phyloP scores from a whole-genome alignment of 2,888 invertebrate species.

The Tetranychus truncatus region DNA sequence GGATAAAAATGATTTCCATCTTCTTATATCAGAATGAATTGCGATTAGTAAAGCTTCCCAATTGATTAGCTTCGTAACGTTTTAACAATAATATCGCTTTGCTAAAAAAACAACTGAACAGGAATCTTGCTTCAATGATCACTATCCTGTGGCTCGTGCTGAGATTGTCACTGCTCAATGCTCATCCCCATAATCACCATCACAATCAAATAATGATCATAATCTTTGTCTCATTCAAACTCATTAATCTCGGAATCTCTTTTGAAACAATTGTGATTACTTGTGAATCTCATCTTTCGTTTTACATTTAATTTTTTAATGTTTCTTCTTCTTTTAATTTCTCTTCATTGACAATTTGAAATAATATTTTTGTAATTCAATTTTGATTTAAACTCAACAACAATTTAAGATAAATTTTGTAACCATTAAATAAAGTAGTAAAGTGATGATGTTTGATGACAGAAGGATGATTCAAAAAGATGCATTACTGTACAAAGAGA shows the following conservation, averaged over 20 bases:
- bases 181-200: not conserved
- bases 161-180: not conserved
- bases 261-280: too few relatives aligned
- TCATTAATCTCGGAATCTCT: too few relatives aligned
- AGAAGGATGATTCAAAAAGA: not conserved
- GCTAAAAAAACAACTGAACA: not conserved
- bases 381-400: too few relatives aligned
- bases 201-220: not conserved
- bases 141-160: not conserved
- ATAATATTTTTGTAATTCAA: too few relatives aligned
- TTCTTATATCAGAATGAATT: not conserved
- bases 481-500: not conserved
- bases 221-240: too few relatives aligned
- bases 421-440: not conserved
- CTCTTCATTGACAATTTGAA: too few relatives aligned
- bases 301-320: too few relatives aligned
- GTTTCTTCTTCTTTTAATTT: too few relatives aligned
- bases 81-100: not conserved
- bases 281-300: too few relatives aligned
- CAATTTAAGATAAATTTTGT: too few relatives aligned
- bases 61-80: not conserved
- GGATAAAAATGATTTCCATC: not conserved
- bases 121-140: not conserved
- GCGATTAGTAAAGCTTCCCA: not conserved
- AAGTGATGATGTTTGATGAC: not conserved